These are phyloP conservation scores for Drosophila parabipectinata DNA, from an alignment of 1,140 invertebrate species.

Conservation along the genomic window DNA sequence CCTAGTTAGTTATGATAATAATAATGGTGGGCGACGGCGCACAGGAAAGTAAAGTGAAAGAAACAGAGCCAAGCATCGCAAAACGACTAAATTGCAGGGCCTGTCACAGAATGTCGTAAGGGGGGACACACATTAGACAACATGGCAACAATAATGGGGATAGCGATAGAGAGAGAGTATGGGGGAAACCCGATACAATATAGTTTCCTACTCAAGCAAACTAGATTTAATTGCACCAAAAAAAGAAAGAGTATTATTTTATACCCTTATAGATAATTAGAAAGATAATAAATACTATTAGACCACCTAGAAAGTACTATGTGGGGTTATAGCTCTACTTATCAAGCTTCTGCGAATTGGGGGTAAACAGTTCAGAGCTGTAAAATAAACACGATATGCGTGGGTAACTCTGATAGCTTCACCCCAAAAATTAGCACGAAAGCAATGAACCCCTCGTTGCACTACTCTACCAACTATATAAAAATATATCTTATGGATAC, in stretches of 20 bases:
- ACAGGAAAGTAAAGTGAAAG: conserved; percentile 12
- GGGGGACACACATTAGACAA: conserved; percentile 5
- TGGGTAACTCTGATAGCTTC: conserved; percentile 13
- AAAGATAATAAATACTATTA: background rate
- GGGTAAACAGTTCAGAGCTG: background rate
- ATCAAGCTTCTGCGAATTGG: conserved; percentile 1
- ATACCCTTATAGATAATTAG: background rate
- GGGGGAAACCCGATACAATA: background rate
- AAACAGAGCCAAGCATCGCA: conserved; percentile 7
- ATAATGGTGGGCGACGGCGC: conserved; percentile 37
- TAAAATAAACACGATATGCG: conserved; percentile 12
- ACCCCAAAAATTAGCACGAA: conserved; percentile 7
- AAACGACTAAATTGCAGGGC: conserved; percentile 37
- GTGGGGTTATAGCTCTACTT: background rate
- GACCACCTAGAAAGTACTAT: too few relatives aligned
- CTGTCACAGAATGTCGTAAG: conserved; percentile 7
- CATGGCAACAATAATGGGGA: background rate
- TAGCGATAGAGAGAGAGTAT: background rate
- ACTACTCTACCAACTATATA: background rate
- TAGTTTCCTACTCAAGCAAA: background rate
- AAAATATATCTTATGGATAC: background rate
- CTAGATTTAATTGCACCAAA: background rate
- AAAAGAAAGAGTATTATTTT: too few relatives aligned
- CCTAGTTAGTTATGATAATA: conserved; percentile 76
- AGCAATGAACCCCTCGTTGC: conserved; percentile 2